phyloP scores from a whole-genome alignment of 2,888 invertebrate species.

The Synergus japonicus region DNA sequence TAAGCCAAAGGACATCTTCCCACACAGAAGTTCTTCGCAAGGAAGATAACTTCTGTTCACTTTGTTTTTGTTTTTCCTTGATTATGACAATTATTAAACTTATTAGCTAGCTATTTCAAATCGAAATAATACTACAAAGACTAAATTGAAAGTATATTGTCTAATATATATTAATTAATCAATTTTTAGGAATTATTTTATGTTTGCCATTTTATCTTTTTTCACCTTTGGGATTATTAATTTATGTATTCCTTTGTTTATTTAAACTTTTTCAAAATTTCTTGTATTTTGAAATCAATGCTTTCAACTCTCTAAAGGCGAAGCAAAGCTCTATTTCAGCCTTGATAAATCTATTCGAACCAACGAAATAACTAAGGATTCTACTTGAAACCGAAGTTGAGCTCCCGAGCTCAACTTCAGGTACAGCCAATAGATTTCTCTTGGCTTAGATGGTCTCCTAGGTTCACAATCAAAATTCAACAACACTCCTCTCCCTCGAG shows the following conservation, averaged over 20 bases:
- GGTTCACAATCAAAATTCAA: slow-evolving; percentile 23
- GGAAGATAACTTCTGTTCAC: neutral
- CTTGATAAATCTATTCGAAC: neutral
- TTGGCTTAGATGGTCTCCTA: neutral
- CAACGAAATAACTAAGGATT: neutral
- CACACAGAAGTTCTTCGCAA: neutral
- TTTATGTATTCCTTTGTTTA: too few relatives aligned
- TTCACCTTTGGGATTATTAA: too few relatives aligned
- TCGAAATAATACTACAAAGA: too few relatives aligned
- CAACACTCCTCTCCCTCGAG: neutral
- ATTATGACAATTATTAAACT: neutral
- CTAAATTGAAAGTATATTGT: too few relatives aligned
- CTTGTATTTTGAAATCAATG: too few relatives aligned
- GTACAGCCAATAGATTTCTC: slow-evolving; percentile 13
- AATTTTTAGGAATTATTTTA: too few relatives aligned
- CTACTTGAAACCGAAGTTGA: neutral
- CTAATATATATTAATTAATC: too few relatives aligned
- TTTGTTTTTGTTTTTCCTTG: neutral
- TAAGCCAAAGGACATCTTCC: neutral
- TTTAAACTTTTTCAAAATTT: too few relatives aligned
- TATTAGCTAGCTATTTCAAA: neutral
- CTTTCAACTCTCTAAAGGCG: neutral
- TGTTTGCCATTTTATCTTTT: too few relatives aligned
- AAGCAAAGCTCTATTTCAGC: neutral
- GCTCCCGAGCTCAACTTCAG: slow-evolving; percentile 9